Conservation (phyloP, 2,888 invertebrate species). For the Campoletis raptor region DNA sequence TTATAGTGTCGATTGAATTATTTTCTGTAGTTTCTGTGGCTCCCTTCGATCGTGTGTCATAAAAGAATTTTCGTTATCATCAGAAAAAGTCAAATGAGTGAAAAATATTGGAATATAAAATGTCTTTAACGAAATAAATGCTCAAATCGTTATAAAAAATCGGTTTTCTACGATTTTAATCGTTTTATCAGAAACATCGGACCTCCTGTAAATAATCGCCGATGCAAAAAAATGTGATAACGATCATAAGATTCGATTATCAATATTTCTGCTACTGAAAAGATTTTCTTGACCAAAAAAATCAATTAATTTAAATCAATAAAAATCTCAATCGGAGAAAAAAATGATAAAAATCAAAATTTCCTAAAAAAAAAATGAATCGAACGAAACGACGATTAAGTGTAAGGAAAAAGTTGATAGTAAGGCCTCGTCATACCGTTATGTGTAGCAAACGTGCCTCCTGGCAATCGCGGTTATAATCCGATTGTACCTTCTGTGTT, state of each 20-base stretch:
- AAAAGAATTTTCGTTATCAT: not conserved
- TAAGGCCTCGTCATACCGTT: conserved; percentile 78
- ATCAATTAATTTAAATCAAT: not conserved
- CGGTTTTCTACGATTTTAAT: not conserved
- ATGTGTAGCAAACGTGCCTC: conserved; percentile 74
- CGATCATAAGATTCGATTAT: conserved; percentile 20
- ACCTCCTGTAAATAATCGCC: conserved; percentile 27
- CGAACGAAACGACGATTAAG: conserved; percentile 19
- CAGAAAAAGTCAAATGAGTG: not conserved
- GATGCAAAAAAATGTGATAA: not conserved
- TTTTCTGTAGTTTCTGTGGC: not conserved
- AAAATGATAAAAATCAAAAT: not conserved
- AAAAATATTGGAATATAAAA: not conserved
- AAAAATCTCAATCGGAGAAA: not conserved
- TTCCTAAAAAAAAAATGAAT: not conserved
- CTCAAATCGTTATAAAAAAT: not conserved
- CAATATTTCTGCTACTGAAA: not conserved
- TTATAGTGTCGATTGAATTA: not conserved
- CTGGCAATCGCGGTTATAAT: conserved; percentile 82
- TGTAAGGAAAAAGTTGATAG: conserved; percentile 53
- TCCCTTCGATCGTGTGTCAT: not conserved
- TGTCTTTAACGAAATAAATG: not conserved
- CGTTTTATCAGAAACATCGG: conserved; percentile 9
- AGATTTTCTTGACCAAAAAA: not conserved
- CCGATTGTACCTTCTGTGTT: conserved; percentile 81